Evolutionary conservation across 2,888 invertebrate species (phyloP), one percentile per base, ranked within the genome.

Genomic region (Marronus borbonicus): DNA sequence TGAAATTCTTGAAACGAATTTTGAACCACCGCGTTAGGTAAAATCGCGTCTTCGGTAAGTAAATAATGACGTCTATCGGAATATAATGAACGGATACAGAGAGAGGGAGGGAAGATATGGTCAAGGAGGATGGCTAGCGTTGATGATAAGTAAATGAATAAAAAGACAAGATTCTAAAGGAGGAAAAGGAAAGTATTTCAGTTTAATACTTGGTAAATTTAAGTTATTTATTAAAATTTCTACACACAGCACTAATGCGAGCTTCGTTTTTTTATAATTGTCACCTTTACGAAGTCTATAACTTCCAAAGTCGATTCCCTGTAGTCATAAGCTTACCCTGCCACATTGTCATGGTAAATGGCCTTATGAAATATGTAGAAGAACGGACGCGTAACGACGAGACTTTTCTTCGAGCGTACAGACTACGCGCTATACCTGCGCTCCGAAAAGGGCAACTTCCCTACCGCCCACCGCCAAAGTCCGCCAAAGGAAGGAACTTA

Each of bases 301-400:
- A 76, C 4, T 62, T 31, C 14, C 81, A 77, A 75, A 81, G 79
- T 80, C 78, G 82, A 83, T 85, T 83, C 82, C 52, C 82, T 85
- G 5, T 5, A 36, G 5, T 36, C 84, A 83, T 83, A 82, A 81
- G 31, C 60, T 81, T 82, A 31, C 82, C 83, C 80, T 79, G 80
- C 80, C 84, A 82, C 20, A 84, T 85, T 85, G 85, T 85, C 83
- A 85, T 85, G 84, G 83, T 84, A 85, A 84, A 83, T 80, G 80
- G 81, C 81, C 76, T 80, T 82, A 83, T 85, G 85, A 85, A 83
- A 82, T 84, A 85, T 85, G 83, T 81, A 82, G 81, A 79, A 82
- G 80, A 77, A 55, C 70, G 70, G 14, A 52, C 52, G 31, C 31
- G 31, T 36, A 36, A 36, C 31, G 52, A 52, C 44, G 65, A 36